Base-by-base conservation (phyloP, 2,113 vertebrate genomes). In the Paratilapia polleni region DNA sequence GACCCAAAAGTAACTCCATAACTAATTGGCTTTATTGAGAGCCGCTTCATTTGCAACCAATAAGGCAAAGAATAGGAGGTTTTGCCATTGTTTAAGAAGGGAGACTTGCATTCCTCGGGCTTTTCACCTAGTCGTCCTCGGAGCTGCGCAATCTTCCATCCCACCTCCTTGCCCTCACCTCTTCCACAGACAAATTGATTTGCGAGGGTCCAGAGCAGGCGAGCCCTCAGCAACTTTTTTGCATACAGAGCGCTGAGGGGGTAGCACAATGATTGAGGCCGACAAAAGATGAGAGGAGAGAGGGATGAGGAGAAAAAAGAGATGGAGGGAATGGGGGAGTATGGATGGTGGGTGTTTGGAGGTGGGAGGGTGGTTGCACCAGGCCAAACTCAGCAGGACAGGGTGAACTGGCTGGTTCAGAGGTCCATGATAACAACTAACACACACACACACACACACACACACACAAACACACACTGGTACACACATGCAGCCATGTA, bases 111-210 rank as follows among this genome's bases (percentile, higher is more conserved):
- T 89, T 87, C 78, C 78, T 89, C 75, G 10, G 83, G 15, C 87
- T 87, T 91, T 85, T 84, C 66, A 86, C 75, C 4, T 19, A 68
- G 62, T 76, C 26, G 38, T 75, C 83, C 75, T 64, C 52, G 3
- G 9, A 24, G 78, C 77, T 43, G 73, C 41, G 68, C 61, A 76
- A 64, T 91, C 93, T 91, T 91, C 81, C 77, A 92, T 94, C 94
- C 94, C 94, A 95, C 86, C 95, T 95, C 95, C 92, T 94, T 94
- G 94, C 95, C 79, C 88, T 91, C 75, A 89, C 81, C 90, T 90
- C 60, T 96, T 95, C 95, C 95, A 95, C 96, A 98, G 97, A 97
- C 96, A 97, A 98, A 98, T 97, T 98, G 97, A 98, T 98, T 98
- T 97, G 97, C 96, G 97, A 97, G 97, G 97, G 97, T 97, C 97